phyloP scores from a whole-genome alignment of 2,888 invertebrate species.

The Leistus spinibarbis region DNA sequence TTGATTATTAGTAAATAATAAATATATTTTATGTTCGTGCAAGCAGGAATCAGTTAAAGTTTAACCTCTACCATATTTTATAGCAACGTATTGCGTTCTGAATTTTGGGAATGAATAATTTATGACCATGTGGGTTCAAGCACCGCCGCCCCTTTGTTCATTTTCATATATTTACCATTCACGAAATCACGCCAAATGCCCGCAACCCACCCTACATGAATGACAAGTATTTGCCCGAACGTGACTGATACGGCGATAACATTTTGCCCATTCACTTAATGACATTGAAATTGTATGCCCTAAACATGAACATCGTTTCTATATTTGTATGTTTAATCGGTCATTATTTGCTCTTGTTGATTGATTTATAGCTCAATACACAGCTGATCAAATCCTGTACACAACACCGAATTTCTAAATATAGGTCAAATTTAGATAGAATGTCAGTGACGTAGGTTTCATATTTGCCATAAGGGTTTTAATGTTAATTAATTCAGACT shows the following conservation, averaged over 20 bases:
- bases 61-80: not conserved
- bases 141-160: not conserved
- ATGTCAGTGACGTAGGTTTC: slow-evolving; percentile 9
- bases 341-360: not conserved
- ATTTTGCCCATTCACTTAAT: too few relatives aligned
- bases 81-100: not conserved
- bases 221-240: not conserved
- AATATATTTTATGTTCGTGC: not conserved
- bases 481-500: too few relatives aligned
- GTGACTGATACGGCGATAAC: too few relatives aligned
- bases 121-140: not conserved
- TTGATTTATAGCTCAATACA: not conserved
- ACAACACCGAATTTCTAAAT: slow-evolving; percentile 16
- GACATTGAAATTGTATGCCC: not conserved
- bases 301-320: not conserved
- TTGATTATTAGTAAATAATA: too few relatives aligned
- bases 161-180: too few relatives aligned
- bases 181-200: not conserved
- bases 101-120: not conserved
- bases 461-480: not conserved
- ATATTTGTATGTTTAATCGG: not conserved
- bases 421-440: slow-evolving; percentile 26
- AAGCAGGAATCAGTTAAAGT: not conserved
- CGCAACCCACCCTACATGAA: not conserved
- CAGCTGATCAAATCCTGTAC: slow-evolving; percentile 20